Evolutionary conservation across 1,140 invertebrate genomes (phyloP).

Genomic region (Zophobas morio): DNA sequence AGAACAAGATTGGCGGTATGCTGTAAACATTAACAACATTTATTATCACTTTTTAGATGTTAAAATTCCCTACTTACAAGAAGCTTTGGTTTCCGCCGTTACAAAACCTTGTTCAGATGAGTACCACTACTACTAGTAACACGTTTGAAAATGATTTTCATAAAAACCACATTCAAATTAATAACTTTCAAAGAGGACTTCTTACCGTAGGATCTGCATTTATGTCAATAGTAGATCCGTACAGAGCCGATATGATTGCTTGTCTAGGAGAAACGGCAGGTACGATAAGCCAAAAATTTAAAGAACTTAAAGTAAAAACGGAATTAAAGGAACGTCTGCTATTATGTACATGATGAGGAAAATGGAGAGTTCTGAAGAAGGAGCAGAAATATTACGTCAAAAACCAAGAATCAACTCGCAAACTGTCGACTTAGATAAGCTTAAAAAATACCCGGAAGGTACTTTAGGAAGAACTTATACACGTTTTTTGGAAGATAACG

Average conservation of each 20-base stretch:
- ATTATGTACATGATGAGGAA: slow-evolving; percentile 77
- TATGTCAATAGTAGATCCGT: slow-evolving; percentile 82
- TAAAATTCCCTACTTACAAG: not conserved
- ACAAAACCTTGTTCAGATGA: slow-evolving; percentile 10
- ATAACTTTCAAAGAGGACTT: slow-evolving; percentile 80
- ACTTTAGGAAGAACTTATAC: slow-evolving; percentile 90
- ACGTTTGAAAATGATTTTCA: slow-evolving; percentile 70
- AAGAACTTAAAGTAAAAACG: no score
- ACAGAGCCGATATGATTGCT: slow-evolving; percentile 93
- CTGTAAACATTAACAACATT: no score
- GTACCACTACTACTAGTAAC: not conserved
- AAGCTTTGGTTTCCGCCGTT: not conserved
- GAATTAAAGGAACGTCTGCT: slow-evolving; percentile 69
- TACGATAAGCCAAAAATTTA: slow-evolving; percentile 23
- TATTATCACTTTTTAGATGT: slow-evolving; percentile 1
- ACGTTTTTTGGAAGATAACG: slow-evolving; percentile 85
- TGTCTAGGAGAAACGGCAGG: slow-evolving; percentile 93
- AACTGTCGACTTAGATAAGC: slow-evolving; percentile 83
- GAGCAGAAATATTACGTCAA: slow-evolving; percentile 80
- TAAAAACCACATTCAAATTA: slow-evolving; percentile 80
- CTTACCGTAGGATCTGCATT: slow-evolving; percentile 86
- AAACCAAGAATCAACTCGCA: slow-evolving; percentile 90
- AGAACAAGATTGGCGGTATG: no score
- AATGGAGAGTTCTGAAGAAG: slow-evolving; percentile 75
- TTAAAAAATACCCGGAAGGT: slow-evolving; percentile 81